Conservation (phyloP, 2,113 vertebrate species). For the Vulpes lagopus region DNA sequence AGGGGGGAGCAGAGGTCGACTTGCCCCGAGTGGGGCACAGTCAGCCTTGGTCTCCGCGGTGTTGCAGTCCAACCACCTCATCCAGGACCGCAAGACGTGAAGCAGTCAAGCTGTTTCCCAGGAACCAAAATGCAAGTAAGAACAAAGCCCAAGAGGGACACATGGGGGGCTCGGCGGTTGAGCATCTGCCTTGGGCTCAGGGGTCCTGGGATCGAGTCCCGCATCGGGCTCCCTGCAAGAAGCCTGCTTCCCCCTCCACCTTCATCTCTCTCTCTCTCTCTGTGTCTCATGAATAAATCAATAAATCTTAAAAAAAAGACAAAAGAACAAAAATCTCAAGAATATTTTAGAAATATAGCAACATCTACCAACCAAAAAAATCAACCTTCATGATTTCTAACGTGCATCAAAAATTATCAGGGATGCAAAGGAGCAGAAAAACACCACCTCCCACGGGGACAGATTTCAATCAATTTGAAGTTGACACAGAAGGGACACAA, state of each 20-base stretch:
- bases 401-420: neutral
- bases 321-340: neutral
- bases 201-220: too few species aligned
- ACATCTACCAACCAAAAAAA: neutral
- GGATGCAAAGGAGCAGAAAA: neutral
- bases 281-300: too few species aligned
- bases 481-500: neutral
- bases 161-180: too few species aligned
- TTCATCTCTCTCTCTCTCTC: too few species aligned
- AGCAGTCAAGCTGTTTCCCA: neutral
- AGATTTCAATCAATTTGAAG: neutral
- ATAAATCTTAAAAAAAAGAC: too few species aligned
- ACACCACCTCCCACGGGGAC: neutral
- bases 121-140: neutral
- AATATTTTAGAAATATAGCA: constrained; percentile 1
- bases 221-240: too few species aligned
- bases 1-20: neutral
- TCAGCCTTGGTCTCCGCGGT: neutral
- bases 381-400: neutral
- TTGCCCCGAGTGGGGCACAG: neutral
- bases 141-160: neutral
- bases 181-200: too few species aligned
- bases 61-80: neutral
- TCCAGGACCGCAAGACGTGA: neutral
- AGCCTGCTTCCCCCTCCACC: too few species aligned